Conservation (phyloP, 2,888 invertebrate species). For the Brachylomia viminalis region DNA sequence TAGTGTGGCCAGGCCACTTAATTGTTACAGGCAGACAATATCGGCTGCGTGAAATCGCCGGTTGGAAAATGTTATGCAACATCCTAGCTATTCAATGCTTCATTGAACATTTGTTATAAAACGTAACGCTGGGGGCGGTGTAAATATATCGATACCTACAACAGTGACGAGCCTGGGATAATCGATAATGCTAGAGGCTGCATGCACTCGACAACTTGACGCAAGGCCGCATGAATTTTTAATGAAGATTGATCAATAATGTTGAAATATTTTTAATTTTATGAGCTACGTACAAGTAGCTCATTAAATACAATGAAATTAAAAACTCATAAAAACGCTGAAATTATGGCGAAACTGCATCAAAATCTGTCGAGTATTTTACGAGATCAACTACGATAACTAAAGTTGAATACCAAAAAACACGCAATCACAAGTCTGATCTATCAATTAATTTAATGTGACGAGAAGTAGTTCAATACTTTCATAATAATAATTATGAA, state of each 20-base stretch:
- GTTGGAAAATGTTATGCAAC: conserved; percentile 57
- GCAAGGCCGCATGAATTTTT: conserved; percentile 22
- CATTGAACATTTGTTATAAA: conserved; percentile 52
- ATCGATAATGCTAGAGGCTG: conserved; percentile 32
- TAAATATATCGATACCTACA: conserved; percentile 20
- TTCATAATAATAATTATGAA: background rate
- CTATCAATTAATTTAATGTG: background rate
- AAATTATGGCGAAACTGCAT: background rate
- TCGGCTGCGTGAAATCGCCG: conserved; percentile 56
- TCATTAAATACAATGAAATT: background rate
- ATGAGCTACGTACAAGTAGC: background rate
- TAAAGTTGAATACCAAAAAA: background rate
- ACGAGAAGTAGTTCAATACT: background rate
- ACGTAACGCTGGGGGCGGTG: conserved; percentile 25
- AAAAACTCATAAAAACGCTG: background rate
- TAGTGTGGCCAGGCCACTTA: conserved; percentile 30
- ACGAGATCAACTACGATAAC: background rate
- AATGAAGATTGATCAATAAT: conserved; percentile 14
- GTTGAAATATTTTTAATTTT: background rate
- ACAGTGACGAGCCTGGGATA: conserved; percentile 3
- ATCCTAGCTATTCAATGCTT: conserved; percentile 55
- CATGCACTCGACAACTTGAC: conserved; percentile 9
- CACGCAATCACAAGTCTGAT: background rate
- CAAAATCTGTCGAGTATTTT: conserved; percentile 6
- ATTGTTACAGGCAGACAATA: conserved; percentile 51